These are phyloP conservation scores for Drosophila ezoana DNA, from an alignment of 2,888 invertebrate genomes.

Conservation along the genomic window DNA sequence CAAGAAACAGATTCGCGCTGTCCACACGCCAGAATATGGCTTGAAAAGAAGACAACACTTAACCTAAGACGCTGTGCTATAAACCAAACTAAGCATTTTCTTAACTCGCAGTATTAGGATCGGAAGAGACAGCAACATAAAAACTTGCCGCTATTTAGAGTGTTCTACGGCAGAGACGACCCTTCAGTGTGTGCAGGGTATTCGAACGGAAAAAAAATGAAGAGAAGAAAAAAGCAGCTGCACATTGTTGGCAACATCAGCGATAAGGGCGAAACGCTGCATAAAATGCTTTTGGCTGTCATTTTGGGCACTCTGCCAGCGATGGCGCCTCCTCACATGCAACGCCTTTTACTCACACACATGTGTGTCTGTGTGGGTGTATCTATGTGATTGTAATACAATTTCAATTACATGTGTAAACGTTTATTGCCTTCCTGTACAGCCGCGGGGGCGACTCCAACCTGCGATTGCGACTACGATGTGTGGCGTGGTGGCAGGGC, in stretches of 20 bases:
- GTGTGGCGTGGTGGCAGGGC: constrained; percentile 19
- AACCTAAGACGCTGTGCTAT: too few species aligned
- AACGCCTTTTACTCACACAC: constrained; percentile 35
- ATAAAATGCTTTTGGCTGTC: constrained; percentile 31
- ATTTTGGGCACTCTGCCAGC: constrained; percentile 52
- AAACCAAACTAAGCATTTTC: too few species aligned
- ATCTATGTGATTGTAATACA: constrained; percentile 72
- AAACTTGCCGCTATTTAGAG: neutral
- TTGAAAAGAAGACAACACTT: too few species aligned
- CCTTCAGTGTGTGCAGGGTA: constrained; percentile 15
- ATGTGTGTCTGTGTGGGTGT: constrained; percentile 10
- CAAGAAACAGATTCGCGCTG: too few species aligned
- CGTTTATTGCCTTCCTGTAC: constrained; percentile 68
- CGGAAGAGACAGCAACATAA: neutral
- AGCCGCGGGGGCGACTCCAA: constrained; percentile 5
- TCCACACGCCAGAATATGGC: too few species aligned
- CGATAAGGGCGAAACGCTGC: constrained; percentile 53
- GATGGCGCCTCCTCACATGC: constrained; percentile 28
- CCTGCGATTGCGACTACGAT: neutral
- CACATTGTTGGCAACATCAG: constrained; percentile 69
- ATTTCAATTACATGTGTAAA: constrained; percentile 78
- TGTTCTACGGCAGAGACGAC: too few species aligned
- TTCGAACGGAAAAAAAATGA: constrained; percentile 1
- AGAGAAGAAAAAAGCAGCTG: constrained; percentile 26
- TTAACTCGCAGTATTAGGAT: neutral